These are phyloP conservation scores for Cremastinae sp. DNA, from an alignment of 2,888 invertebrate species.

Conservation along the genomic window DNA sequence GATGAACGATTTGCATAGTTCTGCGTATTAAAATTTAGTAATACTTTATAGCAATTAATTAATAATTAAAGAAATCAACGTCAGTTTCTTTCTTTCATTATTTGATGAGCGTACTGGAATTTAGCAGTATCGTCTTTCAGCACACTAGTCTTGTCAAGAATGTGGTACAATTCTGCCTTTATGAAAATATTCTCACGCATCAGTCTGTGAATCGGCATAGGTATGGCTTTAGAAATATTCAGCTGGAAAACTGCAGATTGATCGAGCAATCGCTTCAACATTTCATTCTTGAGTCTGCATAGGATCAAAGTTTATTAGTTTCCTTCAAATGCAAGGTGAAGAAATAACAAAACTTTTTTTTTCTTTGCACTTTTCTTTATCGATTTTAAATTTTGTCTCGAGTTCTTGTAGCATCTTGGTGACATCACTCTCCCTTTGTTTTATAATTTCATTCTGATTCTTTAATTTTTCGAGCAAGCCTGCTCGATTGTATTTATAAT, in stretches of 20 bases:
- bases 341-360: slow-evolving; percentile 1
- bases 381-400: slow-evolving; percentile 68
- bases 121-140: slow-evolving; percentile 47
- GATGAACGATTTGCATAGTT: slow-evolving; percentile 18
- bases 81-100: no score
- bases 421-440: slow-evolving; percentile 65
- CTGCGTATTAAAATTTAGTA: slow-evolving; percentile 21
- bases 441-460: slow-evolving; percentile 57
- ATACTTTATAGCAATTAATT: not conserved
- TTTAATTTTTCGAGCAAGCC: slow-evolving; percentile 68
- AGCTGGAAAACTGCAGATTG: slow-evolving; percentile 68
- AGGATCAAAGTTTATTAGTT: slow-evolving; percentile 17
- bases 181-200: slow-evolving; percentile 73
- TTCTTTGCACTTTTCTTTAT: slow-evolving; percentile 72
- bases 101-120: slow-evolving; percentile 61
- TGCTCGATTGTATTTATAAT: slow-evolving; percentile 68
- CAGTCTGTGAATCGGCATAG: slow-evolving; percentile 68
- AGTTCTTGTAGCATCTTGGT: slow-evolving; percentile 64
- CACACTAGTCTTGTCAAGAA: slow-evolving; percentile 49
- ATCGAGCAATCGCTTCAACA: slow-evolving; percentile 68
- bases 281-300: slow-evolving; percentile 73
- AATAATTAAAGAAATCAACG: no score
- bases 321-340: no score
- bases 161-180: slow-evolving; percentile 66
- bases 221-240: slow-evolving; percentile 65